phyloP scores from a whole-genome alignment of 2,113 vertebrate genomes.

The western clawed frog (Xenopus tropicalis) region DNA sequence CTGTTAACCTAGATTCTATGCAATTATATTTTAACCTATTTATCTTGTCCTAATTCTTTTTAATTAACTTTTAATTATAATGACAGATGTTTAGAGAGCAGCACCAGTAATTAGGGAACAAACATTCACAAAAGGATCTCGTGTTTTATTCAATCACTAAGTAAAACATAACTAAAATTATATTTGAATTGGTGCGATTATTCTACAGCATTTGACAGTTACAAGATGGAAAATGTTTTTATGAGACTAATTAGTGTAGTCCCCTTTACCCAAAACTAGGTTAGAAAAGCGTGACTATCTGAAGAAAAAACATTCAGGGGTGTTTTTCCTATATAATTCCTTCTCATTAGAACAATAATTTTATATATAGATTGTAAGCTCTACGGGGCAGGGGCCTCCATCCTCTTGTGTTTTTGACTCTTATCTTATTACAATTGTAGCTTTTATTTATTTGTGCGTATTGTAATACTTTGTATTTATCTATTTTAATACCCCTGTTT shows the following conservation, averaged over 20 bases:
- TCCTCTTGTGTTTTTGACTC: too few relatives aligned
- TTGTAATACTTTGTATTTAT: too few relatives aligned
- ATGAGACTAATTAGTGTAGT: too few relatives aligned
- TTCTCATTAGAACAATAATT: too few relatives aligned
- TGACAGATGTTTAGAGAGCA: background rate
- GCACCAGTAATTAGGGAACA: slow-evolving; percentile 10
- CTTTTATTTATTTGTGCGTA: too few relatives aligned
- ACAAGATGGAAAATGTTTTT: background rate
- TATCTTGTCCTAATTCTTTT: slow-evolving; percentile 27
- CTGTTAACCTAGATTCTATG: slow-evolving; percentile 8
- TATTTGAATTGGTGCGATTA: slow-evolving; percentile 29
- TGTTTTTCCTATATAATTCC: background rate
- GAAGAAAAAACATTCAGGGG: background rate
- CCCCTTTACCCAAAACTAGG: too few relatives aligned
- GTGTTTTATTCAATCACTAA: background rate
- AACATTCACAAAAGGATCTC: slow-evolving; percentile 1
- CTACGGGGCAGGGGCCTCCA: too few relatives aligned
- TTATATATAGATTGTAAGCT: too few relatives aligned
- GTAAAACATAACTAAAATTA: slow-evolving; percentile 5
- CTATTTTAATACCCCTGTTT: too few relatives aligned
- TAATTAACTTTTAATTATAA: slow-evolving; percentile 4
- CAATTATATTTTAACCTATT: slow-evolving; percentile 12
- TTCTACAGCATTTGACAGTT: too few relatives aligned
- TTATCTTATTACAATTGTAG: too few relatives aligned
- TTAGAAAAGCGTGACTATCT: background rate